Conservation (phyloP, 2,888 invertebrate species). For the Hedya salicella region DNA sequence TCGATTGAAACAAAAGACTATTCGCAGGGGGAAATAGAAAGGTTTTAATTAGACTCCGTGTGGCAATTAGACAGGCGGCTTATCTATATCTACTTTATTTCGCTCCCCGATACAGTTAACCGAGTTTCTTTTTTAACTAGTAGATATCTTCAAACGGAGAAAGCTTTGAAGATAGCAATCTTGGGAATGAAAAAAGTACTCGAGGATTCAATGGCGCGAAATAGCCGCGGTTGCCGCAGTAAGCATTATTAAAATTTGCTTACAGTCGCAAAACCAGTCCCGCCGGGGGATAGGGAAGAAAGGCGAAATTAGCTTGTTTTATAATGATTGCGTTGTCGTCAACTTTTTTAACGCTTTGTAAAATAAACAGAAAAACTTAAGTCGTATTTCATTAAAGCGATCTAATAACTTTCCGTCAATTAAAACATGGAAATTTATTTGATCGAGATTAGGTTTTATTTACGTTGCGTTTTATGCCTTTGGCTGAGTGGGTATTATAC, state of each 20-base stretch:
- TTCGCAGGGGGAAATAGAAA: slow-evolving; percentile 6
- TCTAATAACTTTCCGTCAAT: slow-evolving; percentile 35
- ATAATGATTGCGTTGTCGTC: slow-evolving; percentile 67
- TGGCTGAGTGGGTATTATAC: slow-evolving; percentile 9
- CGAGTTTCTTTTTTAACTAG: slow-evolving; percentile 47
- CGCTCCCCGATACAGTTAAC: slow-evolving; percentile 51
- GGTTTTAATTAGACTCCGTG: slow-evolving; percentile 26
- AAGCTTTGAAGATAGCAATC: slow-evolving; percentile 46
- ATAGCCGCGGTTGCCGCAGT: slow-evolving; percentile 65
- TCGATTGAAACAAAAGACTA: slow-evolving; percentile 34
- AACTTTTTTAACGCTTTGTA: slow-evolving; percentile 53
- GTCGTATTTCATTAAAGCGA: slow-evolving; percentile 41
- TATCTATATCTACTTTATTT: slow-evolving; percentile 20
- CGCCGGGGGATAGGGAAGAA: slow-evolving; percentile 67
- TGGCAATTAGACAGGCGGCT: slow-evolving; percentile 16
- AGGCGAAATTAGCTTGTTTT: slow-evolving; percentile 71
- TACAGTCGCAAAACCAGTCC: slow-evolving; percentile 66
- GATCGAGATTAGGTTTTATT: slow-evolving; percentile 36
- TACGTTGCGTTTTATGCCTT: slow-evolving; percentile 35
- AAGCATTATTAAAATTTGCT: slow-evolving; percentile 79
- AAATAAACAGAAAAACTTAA: slow-evolving; percentile 41
- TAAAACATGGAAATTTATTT: slow-evolving; percentile 26
- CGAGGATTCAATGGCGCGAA: slow-evolving; percentile 72
- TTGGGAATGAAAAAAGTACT: slow-evolving; percentile 60
- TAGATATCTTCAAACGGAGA: slow-evolving; percentile 44